Percentiles rank a stretch among this genome's conserved stretches.
Conservation (phyloP, 2,888 invertebrate genomes). For the Onthophagus sagittarius region DNA sequence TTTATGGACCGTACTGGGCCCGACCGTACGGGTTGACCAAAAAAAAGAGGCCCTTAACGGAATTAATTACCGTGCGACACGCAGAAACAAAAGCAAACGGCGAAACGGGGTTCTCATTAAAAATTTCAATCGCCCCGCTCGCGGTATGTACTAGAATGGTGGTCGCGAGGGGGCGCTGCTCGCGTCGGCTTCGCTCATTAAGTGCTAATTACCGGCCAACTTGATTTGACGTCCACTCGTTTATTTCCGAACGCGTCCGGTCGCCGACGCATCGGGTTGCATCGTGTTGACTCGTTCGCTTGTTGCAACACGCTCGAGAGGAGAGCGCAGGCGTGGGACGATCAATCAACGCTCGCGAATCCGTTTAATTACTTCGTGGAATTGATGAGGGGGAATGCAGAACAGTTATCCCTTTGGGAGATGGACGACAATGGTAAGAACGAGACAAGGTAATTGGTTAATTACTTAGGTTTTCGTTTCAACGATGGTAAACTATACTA, state of each 20-base stretch:
- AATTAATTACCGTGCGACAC: constrained; percentile 11
- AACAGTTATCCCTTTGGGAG: background rate
- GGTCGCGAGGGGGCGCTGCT: background rate
- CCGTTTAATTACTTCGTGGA: constrained; percentile 23
- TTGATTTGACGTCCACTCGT: constrained; percentile 31
- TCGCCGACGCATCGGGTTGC: background rate
- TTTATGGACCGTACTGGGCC: background rate
- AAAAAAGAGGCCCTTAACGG: constrained; percentile 11
- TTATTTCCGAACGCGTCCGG: constrained; percentile 23
- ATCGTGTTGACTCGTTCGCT: background rate
- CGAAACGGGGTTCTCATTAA: constrained; percentile 5
- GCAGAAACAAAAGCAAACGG: constrained; percentile 13
- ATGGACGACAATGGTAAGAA: background rate
- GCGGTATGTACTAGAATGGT: background rate
- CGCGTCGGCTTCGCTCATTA: constrained; percentile 27
- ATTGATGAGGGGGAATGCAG: constrained; percentile 1
- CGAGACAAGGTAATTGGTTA: background rate
- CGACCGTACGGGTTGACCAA: background rate
- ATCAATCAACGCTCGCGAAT: constrained; percentile 24
- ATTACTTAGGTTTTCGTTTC: background rate
- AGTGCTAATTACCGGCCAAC: constrained; percentile 34
- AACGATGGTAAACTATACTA: background rate
- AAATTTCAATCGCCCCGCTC: constrained; percentile 19
- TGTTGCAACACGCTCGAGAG: background rate
- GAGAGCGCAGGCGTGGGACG: constrained; percentile 28